These are phyloP conservation scores for Cheilosia vulpina DNA, from an alignment of 2,888 invertebrate species.

Conservation along the genomic window DNA sequence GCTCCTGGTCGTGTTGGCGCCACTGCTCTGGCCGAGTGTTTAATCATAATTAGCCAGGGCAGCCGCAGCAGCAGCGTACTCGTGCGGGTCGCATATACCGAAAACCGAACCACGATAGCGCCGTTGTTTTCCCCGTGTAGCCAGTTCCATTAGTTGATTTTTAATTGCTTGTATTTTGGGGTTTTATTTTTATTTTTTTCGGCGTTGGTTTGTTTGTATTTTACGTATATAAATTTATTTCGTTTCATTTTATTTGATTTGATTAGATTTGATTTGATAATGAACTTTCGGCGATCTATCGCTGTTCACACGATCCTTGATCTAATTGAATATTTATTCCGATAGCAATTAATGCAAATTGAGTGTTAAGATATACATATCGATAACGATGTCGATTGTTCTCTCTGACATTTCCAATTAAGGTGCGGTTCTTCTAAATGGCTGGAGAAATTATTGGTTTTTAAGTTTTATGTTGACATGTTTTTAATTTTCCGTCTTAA, in stretches of 20 bases:
- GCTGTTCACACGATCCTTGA: slow-evolving; percentile 58
- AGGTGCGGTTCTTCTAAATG: slow-evolving; percentile 47
- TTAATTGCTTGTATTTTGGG: slow-evolving; percentile 21
- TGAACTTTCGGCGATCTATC: slow-evolving; percentile 20
- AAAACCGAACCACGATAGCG: not conserved
- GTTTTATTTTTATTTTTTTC: slow-evolving; percentile 20
- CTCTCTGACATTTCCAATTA: slow-evolving; percentile 69
- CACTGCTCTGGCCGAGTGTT: slow-evolving; percentile 41
- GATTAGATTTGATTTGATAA: slow-evolving; percentile 50
- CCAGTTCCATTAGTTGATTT: slow-evolving; percentile 19
- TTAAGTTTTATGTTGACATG: slow-evolving; percentile 48
- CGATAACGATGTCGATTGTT: slow-evolving; percentile 41
- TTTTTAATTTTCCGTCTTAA: slow-evolving; percentile 12
- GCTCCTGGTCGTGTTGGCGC: slow-evolving; percentile 55
- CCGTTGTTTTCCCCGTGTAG: not conserved
- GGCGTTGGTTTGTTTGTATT: slow-evolving; percentile 21
- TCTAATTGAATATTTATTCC: slow-evolving; percentile 67
- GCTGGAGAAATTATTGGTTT: slow-evolving; percentile 37
- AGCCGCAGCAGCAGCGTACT: slow-evolving; percentile 8
- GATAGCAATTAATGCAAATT: slow-evolving; percentile 62
- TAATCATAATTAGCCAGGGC: slow-evolving; percentile 53
- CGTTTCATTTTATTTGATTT: slow-evolving; percentile 6
- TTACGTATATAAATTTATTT: slow-evolving; percentile 5
- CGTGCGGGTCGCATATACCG: not conserved
- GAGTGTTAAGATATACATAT: slow-evolving; percentile 38